Conservation (phyloP, 92 coral and sea anemone species). For the Desmophyllum pertusum region DNA sequence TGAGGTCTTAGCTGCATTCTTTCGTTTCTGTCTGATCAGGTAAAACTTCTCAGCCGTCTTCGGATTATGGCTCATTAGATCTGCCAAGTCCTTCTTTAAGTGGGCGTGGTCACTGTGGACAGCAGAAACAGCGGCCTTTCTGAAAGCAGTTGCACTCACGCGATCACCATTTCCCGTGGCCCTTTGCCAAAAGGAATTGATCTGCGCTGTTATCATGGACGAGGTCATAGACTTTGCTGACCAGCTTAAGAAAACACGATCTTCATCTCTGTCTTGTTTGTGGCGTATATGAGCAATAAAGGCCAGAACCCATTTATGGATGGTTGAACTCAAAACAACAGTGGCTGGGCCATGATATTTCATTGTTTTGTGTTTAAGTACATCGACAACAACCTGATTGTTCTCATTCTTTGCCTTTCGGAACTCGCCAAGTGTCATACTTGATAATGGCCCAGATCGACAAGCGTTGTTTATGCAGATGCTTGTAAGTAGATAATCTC, state of each 20-base stretch:
- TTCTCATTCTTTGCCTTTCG: slow-evolving; percentile 33
- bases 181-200: slow-evolving; percentile 65
- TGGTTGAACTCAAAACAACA: slow-evolving; percentile 39
- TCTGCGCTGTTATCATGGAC: slow-evolving; percentile 54
- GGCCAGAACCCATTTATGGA: slow-evolving; percentile 32
- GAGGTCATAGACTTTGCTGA: slow-evolving; percentile 53
- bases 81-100: slow-evolving; percentile 52
- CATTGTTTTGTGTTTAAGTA: slow-evolving; percentile 53
- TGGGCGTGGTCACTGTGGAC: slow-evolving; percentile 45
- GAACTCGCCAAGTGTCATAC: slow-evolving; percentile 63
- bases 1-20: slow-evolving; percentile 58
- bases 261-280: slow-evolving; percentile 16
- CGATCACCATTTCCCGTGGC: slow-evolving; percentile 30
- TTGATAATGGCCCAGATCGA: slow-evolving; percentile 46
- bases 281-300: slow-evolving; percentile 44
- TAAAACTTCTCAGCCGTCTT: slow-evolving; percentile 56
- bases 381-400: slow-evolving; percentile 49
- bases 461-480: slow-evolving; percentile 46
- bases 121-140: slow-evolving; percentile 62
- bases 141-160: slow-evolving; percentile 1
- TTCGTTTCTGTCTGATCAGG: slow-evolving; percentile 46
- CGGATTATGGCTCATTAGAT: slow-evolving; percentile 51
- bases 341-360: slow-evolving; percentile 41
- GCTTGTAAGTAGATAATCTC: slow-evolving; percentile 40
- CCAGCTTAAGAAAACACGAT: slow-evolving; percentile 48